Conservation (phyloP, 2,113 vertebrate species). For the Rhinichthys klamathensis region DNA sequence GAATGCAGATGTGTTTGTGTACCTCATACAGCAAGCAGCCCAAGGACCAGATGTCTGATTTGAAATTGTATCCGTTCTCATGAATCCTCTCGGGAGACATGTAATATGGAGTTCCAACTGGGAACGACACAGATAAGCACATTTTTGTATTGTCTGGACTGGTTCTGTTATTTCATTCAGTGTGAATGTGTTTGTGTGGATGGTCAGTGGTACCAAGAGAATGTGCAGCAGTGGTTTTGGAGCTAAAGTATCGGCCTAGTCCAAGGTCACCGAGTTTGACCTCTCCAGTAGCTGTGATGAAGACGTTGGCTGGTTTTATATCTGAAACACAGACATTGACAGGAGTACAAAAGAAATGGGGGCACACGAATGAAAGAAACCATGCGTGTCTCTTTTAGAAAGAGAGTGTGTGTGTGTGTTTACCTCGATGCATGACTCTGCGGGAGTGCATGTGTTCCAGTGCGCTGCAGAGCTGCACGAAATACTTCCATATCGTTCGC, state of each 20-base stretch:
- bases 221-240: constrained; percentile 87
- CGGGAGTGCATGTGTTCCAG: constrained; percentile 91
- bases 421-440: constrained; percentile 88
- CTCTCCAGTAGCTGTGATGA: constrained; percentile 86
- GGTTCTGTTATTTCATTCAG: not conserved
- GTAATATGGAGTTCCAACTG: constrained; percentile 98
- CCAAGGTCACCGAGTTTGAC: constrained; percentile 89
- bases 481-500: constrained; percentile 89
- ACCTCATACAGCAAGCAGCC: constrained; percentile 98
- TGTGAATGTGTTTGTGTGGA: not conserved
- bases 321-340: constrained; percentile 67
- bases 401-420: not conserved
- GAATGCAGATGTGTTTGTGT: constrained; percentile 44
- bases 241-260: constrained; percentile 87
- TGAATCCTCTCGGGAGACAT: constrained; percentile 99
- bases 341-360: not conserved
- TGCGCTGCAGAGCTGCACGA: constrained; percentile 88
- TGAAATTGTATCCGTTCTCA: constrained; percentile 98
- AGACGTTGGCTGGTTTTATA: constrained; percentile 90
- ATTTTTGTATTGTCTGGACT: not conserved
- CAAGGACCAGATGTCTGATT: constrained; percentile 99
- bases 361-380: not conserved
- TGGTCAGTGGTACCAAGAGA: constrained; percentile 79
- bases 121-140: constrained; percentile 56
- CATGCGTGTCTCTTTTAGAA: not conserved